Conservation (phyloP, 2,797 vertebrate genomes). For the Chelon labrosus region DNA sequence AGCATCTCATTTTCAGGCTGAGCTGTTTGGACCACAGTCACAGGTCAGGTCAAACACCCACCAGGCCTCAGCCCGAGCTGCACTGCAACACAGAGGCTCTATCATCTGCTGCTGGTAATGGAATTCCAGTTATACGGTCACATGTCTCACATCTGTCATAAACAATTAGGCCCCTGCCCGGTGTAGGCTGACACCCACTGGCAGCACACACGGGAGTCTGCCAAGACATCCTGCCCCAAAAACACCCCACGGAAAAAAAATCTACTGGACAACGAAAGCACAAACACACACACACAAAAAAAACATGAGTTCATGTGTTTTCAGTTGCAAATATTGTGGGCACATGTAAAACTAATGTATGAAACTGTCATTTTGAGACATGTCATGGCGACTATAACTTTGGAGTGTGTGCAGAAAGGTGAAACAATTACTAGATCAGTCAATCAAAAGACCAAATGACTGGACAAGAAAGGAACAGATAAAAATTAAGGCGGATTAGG, state of each 20-base stretch:
- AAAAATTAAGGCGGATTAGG: not conserved
- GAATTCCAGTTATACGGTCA: conserved; percentile 79
- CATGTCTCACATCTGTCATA: conserved; percentile 79
- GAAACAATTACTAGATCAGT: not conserved
- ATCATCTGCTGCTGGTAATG: conserved; percentile 70
- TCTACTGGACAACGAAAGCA: not conserved
- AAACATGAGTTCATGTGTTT: not conserved
- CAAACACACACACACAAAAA: too few species aligned
- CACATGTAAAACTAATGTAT: not conserved
- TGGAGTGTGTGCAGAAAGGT: not conserved
- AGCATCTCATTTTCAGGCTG: conserved; percentile 20
- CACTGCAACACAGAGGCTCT: conserved; percentile 74
- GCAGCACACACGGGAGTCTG: conserved; percentile 41
- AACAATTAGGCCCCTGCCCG: conserved; percentile 62
- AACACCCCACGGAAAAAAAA: conserved; percentile 19
- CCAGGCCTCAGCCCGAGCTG: conserved; percentile 53
- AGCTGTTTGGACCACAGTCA: conserved; percentile 43
- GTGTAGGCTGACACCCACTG: conserved; percentile 52
- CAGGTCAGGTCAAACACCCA: conserved; percentile 76
- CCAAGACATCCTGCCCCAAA: conserved; percentile 45
- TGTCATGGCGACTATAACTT: too few species aligned
- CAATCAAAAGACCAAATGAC: not conserved
- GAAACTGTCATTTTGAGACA: not conserved
- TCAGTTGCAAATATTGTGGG: not conserved
- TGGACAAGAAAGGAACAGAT: not conserved